These are phyloP conservation scores for Neolamprologus sp. DNA, from an alignment of 2,113 vertebrate genomes.

Conservation along the genomic window DNA sequence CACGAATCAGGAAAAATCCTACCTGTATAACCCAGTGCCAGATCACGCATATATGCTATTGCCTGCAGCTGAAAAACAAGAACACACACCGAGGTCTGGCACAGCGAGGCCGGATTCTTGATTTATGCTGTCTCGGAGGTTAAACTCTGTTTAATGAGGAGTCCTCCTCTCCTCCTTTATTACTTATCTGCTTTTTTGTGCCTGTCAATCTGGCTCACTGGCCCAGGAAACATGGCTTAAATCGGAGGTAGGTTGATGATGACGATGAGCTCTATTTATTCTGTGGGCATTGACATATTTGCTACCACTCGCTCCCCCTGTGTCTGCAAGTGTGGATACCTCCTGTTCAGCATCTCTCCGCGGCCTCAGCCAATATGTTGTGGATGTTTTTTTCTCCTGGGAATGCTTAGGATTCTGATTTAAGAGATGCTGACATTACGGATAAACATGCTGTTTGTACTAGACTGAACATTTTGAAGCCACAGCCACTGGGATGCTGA, in stretches of 20 bases:
- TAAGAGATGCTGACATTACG: neutral
- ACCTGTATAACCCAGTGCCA: neutral
- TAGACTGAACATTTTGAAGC: neutral
- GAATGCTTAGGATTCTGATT: neutral
- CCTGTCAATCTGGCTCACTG: neutral
- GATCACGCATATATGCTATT: neutral
- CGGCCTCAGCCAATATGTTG: neutral
- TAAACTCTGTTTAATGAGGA: conserved; percentile 15
- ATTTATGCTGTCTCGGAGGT: conserved; percentile 10
- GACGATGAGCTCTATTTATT: neutral
- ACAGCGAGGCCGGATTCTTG: neutral
- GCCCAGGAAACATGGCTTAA: neutral
- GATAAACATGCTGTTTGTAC: neutral
- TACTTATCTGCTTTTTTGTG: neutral
- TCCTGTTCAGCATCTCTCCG: neutral
- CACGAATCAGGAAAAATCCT: neutral
- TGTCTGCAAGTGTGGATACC: neutral
- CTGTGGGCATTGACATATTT: conserved; percentile 4
- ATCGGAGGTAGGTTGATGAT: neutral
- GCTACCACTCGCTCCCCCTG: neutral
- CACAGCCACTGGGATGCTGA: neutral
- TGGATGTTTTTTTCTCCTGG: neutral
- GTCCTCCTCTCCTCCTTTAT: neutral
- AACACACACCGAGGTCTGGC: neutral
- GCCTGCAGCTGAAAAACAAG: neutral